Conservation (phyloP, 2,113 vertebrate genomes). For the Mola mola region DNA sequence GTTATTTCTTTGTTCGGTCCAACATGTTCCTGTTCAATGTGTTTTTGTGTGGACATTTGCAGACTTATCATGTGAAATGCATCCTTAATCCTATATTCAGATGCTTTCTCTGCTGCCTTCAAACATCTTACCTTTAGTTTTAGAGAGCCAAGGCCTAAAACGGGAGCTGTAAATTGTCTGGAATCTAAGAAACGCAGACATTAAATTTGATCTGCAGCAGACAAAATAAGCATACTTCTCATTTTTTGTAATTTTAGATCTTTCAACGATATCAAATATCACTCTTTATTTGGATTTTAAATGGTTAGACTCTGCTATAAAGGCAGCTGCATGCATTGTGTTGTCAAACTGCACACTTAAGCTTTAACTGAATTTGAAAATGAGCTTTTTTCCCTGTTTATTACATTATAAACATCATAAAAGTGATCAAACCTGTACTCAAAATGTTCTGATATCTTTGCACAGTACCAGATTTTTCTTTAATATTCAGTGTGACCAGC, state of each 20-base stretch:
- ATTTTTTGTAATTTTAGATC: constrained; percentile 33
- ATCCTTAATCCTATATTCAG: constrained; percentile 8
- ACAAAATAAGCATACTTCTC: constrained; percentile 32
- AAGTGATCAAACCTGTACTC: too few relatives aligned
- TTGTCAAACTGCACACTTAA: not conserved
- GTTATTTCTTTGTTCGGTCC: not conserved
- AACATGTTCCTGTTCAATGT: not conserved
- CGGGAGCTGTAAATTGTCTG: constrained; percentile 44
- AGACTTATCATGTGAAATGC: not conserved
- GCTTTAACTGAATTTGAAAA: too few relatives aligned
- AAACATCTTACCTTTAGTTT: constrained; percentile 52
- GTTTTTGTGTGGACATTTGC: not conserved
- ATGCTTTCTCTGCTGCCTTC: constrained; percentile 24
- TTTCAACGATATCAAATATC: constrained; percentile 16
- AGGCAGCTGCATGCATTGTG: not conserved
- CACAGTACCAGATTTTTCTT: not conserved
- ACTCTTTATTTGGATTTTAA: constrained; percentile 29
- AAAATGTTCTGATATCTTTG: not conserved
- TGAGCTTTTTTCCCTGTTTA: too few relatives aligned
- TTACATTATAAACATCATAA: too few relatives aligned
- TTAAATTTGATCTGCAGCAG: constrained; percentile 46
- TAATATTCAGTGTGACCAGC: constrained; percentile 12
- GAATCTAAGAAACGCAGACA: constrained; percentile 40
- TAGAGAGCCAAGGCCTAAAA: constrained; percentile 34
- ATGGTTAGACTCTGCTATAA: constrained; percentile 5